Base-by-base conservation (phyloP, 2,113 vertebrate genomes). In the Hippopotamus amphibius region DNA sequence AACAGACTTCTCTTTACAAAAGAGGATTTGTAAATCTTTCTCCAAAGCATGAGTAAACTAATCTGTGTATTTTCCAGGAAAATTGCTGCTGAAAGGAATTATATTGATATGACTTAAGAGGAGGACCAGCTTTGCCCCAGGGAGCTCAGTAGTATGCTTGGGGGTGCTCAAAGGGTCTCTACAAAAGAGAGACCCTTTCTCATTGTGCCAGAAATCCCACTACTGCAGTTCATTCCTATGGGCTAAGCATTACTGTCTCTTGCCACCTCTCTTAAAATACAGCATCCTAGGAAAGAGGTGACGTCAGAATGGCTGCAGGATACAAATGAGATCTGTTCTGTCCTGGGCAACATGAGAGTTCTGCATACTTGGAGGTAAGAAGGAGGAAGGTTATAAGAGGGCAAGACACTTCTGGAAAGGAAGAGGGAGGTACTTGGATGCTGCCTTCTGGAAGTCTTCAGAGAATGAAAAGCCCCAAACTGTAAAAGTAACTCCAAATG, bases 21-120 rank as follows among this genome's bases (percentile, higher is more conserved):
- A 91, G 17, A 85, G 48, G 28, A 53, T 83, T 84, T 65, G 53
- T 19, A 89, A 66, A 76, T 84, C 63, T 65, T 79, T 57, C 61
- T 77, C 69, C 24, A 74, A n/a, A 80, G 79, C 24, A 19, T 55
- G 74, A 91, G 46, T 43, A 69, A 92, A 61, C 2, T 83, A 83
- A 77, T 90, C 55, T 72, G 59, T 84, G 13, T 17, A 30, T 65
- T 80, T 65, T 48, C 72, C 41, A 48, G 79, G 50, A 71, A 88
- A 88, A 77, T 12, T 30, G 43, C 21, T 30, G 33, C 61, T 83
- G 79, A 76, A 88, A 74, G 37, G 72, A 68, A 80, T 50, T 50
- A 4, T 37, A 3, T 71, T 48, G 43, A 10, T 50, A 41, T 26
- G 19, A 65, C 77, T 43, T 28, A 81, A 8, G 26, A 92, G 46